Evolutionary conservation across 2,113 vertebrate species (phyloP).

Genomic region (Xyrauchen texanus): DNA sequence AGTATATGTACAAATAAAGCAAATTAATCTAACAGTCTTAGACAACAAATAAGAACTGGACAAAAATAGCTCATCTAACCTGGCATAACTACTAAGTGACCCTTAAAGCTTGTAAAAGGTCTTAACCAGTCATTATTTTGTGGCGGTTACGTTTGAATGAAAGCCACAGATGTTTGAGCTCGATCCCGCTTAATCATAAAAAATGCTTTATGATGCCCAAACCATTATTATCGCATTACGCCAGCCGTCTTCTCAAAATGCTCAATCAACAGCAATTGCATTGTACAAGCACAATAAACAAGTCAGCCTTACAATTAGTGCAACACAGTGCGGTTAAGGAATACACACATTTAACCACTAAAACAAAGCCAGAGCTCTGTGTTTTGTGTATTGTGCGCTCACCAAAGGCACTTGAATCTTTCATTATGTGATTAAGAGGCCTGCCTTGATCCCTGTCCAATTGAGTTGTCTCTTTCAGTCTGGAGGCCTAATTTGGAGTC

Average conservation of each 20-base stretch:
- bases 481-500: constrained; percentile 44
- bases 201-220: constrained; percentile 40
- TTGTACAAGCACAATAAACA: constrained; percentile 54
- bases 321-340: constrained; percentile 45
- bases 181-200: constrained; percentile 46
- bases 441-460: constrained; percentile 56
- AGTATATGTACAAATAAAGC: no score
- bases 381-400: constrained; percentile 51
- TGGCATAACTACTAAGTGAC: constrained; percentile 7
- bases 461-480: constrained; percentile 52
- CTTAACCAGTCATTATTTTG: constrained; percentile 5
- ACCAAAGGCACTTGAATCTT: constrained; percentile 47
- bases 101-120: neutral
- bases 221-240: constrained; percentile 50
- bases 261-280: constrained; percentile 44
- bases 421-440: constrained; percentile 58
- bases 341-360: constrained; percentile 53
- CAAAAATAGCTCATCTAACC: neutral
- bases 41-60: no score
- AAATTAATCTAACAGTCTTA: no score
- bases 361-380: constrained; percentile 48
- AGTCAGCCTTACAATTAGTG: constrained; percentile 55
- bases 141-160: constrained; percentile 41
- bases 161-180: constrained; percentile 35
- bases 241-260: constrained; percentile 26